Evolutionary conservation across 1,140 invertebrate species (phyloP), one percentile per base, ranked within the genome.

Genomic region (Adelges cooleyi): DNA sequence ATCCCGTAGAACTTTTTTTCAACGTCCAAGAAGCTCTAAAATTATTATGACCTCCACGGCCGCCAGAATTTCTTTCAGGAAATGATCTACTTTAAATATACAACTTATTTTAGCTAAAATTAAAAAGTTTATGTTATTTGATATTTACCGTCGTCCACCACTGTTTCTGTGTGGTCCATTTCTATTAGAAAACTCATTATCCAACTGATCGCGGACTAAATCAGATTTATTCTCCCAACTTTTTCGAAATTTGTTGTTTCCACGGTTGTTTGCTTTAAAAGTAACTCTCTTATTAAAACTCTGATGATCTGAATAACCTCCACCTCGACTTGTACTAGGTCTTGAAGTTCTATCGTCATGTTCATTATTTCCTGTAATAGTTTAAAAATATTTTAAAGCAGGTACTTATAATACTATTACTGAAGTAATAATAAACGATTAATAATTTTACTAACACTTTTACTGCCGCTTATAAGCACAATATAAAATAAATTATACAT

Each of bases 1-100:
- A 62, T 29, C 56, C 56, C 5, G 56, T 62, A 17, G 13, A 18
- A 62, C 56, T 48, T 29, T 62, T 42, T 29, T 48, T 62, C n/a
- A 62, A 48, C 18, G 54, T 0, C 54, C 56, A 62, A 15, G 18
- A 9, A 46, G 18, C 20, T 29, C 25, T 62, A 13, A n/a, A 48
- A 2, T 62, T 62, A 33, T 17, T n/a, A 33, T 48, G 17, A 48
- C 40, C n/a, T 27, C 42, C 42, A 4, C 56, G 56, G 13, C 17
- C 9, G 4, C 17, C 9, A 46, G 25, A 0, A 62, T 48, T 62
- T 15, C 56, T 62, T 23, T 62, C 42, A 48, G 42, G 56, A 62
- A 20, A 62, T 9, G 53, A 62, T n/a, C 42, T 48, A 33, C 18
- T 62, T 3, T 5, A 3, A 10, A 13, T 1, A 20, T 46, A 25